Evolutionary conservation across 2,888 invertebrate genomes (phyloP).

Genomic region (Calameuta idolon): DNA sequence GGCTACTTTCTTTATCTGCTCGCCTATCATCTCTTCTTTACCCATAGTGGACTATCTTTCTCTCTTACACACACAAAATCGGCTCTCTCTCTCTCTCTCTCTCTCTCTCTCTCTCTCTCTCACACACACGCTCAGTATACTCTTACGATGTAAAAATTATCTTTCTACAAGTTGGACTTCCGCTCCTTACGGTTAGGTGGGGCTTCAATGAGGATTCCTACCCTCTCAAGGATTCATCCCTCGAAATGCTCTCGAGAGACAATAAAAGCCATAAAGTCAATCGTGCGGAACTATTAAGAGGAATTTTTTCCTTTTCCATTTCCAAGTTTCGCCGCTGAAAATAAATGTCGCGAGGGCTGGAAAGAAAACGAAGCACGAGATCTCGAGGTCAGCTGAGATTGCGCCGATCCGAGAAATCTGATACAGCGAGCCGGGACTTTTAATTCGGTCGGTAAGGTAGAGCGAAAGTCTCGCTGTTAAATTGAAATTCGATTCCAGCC

Average conservation of each 20-base stretch:
- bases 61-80: not conserved
- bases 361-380: not conserved
- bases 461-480: not conserved
- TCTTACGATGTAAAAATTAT: constrained; percentile 21
- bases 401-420: not conserved
- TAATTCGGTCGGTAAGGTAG: not conserved
- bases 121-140: not conserved
- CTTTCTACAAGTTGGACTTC: constrained; percentile 1
- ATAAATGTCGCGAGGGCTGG: not conserved
- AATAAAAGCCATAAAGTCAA: constrained; percentile 16
- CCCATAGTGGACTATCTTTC: not conserved
- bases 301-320: constrained; percentile 8
- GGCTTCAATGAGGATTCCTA: not conserved
- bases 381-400: not conserved
- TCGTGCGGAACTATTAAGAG: constrained; percentile 16
- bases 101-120: not conserved
- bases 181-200: not conserved
- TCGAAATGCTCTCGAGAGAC: not conserved
- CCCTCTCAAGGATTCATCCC: constrained; percentile 5
- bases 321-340: constrained; percentile 17
- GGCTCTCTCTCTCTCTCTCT: not conserved
- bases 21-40: not conserved
- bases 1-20: not conserved
- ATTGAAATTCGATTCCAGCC: not conserved
- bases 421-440: not conserved